Base-by-base conservation (phyloP, 30 jellyfish, hydroid and myxozoan species). In the Cassiopea xamachana region DNA sequence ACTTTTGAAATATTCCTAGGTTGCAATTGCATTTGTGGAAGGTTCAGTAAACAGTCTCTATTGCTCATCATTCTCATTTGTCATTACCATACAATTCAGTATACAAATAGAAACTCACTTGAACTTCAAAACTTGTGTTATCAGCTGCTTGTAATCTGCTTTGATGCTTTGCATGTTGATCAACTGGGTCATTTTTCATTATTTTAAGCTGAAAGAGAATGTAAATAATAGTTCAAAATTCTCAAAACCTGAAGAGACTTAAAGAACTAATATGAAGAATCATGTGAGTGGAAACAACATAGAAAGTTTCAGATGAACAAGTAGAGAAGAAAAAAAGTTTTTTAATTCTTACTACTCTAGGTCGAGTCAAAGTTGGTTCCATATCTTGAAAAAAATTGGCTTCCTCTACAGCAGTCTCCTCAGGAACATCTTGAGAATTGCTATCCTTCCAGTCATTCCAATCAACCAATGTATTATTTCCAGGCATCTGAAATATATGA, bases 391-490 rank as follows among this genome's bases (percentile, higher is more conserved):
- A 79, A 48, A 79, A 48, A 51, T 79, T 45, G 13, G 50, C 67
- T 6, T 45, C 72, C 55, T 55, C 55, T 45, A 18, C n/a, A 79
- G 12, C 67, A 43, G 82, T 12, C 55, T 49, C 87, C 72, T 79
- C 59, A 9, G 55, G 10, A 39, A 45, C 8, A n/a, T 79, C 87
- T n/a, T 58, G 60, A 50, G 59, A 47, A 18, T 15, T n/a, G 55
- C 45, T 13, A 39, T 79, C 87, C 55, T 79, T 55, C 87, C 87
- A 79, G 55, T 79, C 87, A 79, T 60, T 79, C 87, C 87, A 79
- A 55, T 79, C 87, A 7, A 79, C 87, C n/a, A 79, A 67, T 12
- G 72, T 48, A 44, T 48, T 79, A 51, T 55, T 79, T 45, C 51
- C 69, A 18, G 72, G 13, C 15, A 18, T 50, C 86, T 77, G 60